Evolutionary conservation across 37 sponge, comb jelly and placozoan species (phyloP).

Genomic region (Eunapius fragilis): DNA sequence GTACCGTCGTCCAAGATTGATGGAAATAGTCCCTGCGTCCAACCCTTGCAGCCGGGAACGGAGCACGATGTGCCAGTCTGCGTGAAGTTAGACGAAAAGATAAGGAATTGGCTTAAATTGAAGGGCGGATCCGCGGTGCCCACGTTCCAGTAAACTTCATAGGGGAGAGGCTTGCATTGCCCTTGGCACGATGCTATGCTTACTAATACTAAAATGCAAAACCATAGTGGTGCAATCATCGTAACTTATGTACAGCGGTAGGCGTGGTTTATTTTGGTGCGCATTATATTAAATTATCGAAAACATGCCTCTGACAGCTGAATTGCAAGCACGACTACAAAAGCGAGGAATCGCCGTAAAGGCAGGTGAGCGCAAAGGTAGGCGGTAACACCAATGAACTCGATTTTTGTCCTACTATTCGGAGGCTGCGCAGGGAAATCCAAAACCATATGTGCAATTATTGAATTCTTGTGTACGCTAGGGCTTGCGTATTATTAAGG

Average conservation of each 20-base stretch:
- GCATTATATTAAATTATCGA: background rate
- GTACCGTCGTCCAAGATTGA: constrained; percentile 5
- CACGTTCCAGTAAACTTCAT: constrained; percentile 35
- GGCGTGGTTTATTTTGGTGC: background rate
- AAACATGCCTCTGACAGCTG: constrained; percentile 36
- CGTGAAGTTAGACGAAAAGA: constrained; percentile 41
- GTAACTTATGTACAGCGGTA: background rate
- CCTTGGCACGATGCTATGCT: background rate
- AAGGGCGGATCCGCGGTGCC: constrained; percentile 9
- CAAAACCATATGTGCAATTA: background rate
- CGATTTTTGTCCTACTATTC: too few species aligned
- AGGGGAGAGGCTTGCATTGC: constrained; percentile 19
- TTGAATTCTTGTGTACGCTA: too few species aligned
- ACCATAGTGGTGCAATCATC: background rate
- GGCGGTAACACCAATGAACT: too few species aligned
- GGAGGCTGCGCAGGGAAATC: background rate
- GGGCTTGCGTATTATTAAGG: too few species aligned
- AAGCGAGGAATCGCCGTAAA: constrained; percentile 26
- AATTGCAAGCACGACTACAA: constrained; percentile 40
- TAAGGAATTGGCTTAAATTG: constrained; percentile 5
- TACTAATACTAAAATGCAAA: background rate
- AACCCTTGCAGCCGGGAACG: constrained; percentile 10
- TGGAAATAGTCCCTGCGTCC: constrained; percentile 50
- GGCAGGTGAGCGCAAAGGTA: background rate
- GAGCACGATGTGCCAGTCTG: constrained; percentile 35